Conservation (phyloP, 2,888 invertebrate species). For the Actias luna region DNA sequence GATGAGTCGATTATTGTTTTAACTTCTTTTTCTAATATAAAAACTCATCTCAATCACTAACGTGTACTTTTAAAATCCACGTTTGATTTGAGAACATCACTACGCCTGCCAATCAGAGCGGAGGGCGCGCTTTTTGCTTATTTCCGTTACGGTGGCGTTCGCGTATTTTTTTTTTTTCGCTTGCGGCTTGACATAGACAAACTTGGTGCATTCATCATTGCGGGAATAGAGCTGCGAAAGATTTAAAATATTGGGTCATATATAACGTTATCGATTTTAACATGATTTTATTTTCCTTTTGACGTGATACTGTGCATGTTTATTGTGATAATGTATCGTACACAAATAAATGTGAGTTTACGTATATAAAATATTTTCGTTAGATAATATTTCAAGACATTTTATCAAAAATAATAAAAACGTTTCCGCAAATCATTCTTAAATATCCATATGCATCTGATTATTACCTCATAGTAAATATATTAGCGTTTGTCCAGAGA, state of each 20-base stretch:
- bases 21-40: too few species aligned
- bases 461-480: too few species aligned
- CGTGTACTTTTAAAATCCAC: background rate
- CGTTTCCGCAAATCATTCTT: too few species aligned
- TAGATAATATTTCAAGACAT: too few species aligned
- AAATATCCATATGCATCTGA: too few species aligned
- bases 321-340: too few species aligned
- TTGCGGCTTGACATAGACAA: slow-evolving; percentile 66
- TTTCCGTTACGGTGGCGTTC: slow-evolving; percentile 56
- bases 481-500: too few species aligned
- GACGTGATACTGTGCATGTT: too few species aligned
- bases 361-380: too few species aligned
- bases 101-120: slow-evolving; percentile 64
- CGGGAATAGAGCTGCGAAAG: slow-evolving; percentile 20
- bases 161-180: slow-evolving; percentile 59
- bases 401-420: too few species aligned
- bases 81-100: slow-evolving; percentile 31
- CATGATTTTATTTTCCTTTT: background rate
- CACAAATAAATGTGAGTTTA: too few species aligned
- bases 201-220: slow-evolving; percentile 73
- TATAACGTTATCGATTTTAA: background rate
- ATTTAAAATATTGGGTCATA: background rate
- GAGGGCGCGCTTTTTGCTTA: slow-evolving; percentile 56
- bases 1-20: too few species aligned
- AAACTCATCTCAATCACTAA: background rate